Evolutionary conservation across 2,797 vertebrate genomes (phyloP).

Genomic region (Bufotes viridis): DNA sequence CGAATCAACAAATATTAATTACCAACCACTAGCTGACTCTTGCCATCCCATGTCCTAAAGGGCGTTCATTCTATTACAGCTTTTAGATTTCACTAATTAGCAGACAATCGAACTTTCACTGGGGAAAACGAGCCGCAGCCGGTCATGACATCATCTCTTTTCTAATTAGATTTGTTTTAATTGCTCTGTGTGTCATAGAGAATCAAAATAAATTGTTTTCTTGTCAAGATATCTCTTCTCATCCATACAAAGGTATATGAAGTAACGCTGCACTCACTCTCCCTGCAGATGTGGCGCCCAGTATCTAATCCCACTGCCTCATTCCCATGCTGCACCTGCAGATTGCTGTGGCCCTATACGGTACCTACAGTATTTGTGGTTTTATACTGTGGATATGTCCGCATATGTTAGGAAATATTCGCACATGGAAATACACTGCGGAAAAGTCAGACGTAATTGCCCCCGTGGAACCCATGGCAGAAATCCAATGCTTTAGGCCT

Average conservation of each 20-base stretch:
- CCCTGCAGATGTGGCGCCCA: no score
- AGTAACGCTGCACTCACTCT: not conserved
- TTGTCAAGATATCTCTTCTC: not conserved
- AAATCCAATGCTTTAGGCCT: no score
- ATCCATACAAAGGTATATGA: not conserved
- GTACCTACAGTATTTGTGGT: no score
- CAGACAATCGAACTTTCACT: constrained; percentile 18
- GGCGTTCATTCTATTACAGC: constrained; percentile 3
- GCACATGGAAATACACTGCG: no score
- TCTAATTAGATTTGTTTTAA: not conserved
- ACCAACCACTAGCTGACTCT: not conserved
- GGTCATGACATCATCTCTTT: not conserved
- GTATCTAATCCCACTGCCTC: no score
- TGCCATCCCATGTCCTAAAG: not conserved
- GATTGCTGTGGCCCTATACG: no score
- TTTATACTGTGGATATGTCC: no score
- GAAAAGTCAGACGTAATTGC: no score
- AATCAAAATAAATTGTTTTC: not conserved
- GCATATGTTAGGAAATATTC: no score
- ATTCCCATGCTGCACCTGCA: no score
- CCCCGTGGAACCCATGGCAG: no score
- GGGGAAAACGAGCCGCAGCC: not conserved
- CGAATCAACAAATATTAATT: constrained; percentile 16
- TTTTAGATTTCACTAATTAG: constrained; percentile 11
- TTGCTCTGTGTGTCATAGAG: not conserved